A percentile compares a stretch with the other conserved stretches of the same genome.
phyloP scores from a whole-genome alignment of 2,113 vertebrate species.

The Diadophis punctatus region DNA sequence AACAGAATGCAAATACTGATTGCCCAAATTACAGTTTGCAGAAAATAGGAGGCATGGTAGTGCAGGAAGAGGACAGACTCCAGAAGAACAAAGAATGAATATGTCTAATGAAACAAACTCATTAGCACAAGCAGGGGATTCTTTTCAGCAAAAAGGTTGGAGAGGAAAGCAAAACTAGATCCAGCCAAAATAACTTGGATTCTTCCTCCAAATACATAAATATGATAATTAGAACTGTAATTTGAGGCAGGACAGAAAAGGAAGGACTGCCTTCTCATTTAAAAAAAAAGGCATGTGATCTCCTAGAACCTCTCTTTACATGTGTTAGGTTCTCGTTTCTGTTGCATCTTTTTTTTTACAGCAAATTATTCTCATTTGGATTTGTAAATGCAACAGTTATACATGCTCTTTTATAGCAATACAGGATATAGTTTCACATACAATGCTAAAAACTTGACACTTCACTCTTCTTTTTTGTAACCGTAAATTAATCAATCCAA shows the following conservation, averaged over 20 bases:
- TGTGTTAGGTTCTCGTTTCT: neutral
- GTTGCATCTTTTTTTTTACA: neutral
- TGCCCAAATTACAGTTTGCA: neutral
- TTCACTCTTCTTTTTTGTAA: neutral
- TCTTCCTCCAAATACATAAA: neutral
- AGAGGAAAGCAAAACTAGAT: neutral
- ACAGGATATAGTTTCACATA: neutral
- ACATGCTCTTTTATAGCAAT: neutral
- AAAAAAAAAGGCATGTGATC: neutral
- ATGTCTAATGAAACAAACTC: neutral
- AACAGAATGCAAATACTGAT: neutral
- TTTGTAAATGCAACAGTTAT: neutral
- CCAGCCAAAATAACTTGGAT: neutral
- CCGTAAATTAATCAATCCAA: neutral
- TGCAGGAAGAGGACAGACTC: neutral
- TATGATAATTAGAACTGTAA: neutral
- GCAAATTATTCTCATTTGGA: neutral
- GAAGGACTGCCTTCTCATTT: neutral
- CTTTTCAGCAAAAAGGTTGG: neutral
- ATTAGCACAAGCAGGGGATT: neutral
- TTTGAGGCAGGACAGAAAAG: neutral
- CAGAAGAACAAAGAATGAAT: neutral
- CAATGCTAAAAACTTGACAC: neutral
- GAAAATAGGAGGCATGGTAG: neutral
- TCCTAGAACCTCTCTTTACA: neutral